A percentile compares a stretch with the other conserved stretches of the same genome.
These are phyloP conservation scores for Drosophila yooni DNA, from an alignment of 2,888 invertebrate species.

Conservation along the genomic window DNA sequence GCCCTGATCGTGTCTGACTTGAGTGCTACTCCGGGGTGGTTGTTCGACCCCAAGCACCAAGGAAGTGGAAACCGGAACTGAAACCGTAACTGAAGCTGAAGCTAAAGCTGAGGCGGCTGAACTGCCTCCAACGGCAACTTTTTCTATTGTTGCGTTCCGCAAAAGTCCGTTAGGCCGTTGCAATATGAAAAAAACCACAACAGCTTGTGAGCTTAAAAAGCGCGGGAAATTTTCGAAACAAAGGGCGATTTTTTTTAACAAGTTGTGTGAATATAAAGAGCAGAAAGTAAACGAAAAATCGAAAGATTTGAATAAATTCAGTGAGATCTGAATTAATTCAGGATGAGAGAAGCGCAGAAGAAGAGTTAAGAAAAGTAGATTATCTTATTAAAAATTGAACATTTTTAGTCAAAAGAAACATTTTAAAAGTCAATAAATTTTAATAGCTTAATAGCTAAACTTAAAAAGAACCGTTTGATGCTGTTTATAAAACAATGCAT, in stretches of 20 bases:
- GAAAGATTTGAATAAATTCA: background rate
- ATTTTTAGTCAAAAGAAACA: background rate
- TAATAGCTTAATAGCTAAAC: too few relatives aligned
- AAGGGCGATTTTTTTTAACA: background rate
- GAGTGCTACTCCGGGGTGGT: slow-evolving; percentile 37
- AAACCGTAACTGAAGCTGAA: slow-evolving; percentile 7
- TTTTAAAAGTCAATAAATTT: background rate
- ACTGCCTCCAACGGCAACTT: slow-evolving; percentile 17
- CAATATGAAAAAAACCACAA: slow-evolving; percentile 11
- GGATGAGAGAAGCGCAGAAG: background rate
- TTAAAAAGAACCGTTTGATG: background rate
- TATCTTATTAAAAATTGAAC: background rate
- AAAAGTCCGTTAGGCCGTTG: slow-evolving; percentile 52
- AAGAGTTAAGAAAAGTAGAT: background rate
- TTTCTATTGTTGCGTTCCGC: slow-evolving; percentile 44
- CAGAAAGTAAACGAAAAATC: background rate
- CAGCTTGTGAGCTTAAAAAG: slow-evolving; percentile 33
- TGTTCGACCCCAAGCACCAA: slow-evolving; percentile 50
- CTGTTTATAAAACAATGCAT: background rate
- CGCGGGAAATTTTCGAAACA: slow-evolving; percentile 43
- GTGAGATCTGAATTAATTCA: background rate
- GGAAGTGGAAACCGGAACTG: slow-evolving; percentile 63
- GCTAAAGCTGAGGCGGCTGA: background rate
- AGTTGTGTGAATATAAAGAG: background rate
- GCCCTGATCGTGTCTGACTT: slow-evolving; percentile 30